Base-by-base conservation (phyloP, 2,797 vertebrate species). In the Mus minutoides region DNA sequence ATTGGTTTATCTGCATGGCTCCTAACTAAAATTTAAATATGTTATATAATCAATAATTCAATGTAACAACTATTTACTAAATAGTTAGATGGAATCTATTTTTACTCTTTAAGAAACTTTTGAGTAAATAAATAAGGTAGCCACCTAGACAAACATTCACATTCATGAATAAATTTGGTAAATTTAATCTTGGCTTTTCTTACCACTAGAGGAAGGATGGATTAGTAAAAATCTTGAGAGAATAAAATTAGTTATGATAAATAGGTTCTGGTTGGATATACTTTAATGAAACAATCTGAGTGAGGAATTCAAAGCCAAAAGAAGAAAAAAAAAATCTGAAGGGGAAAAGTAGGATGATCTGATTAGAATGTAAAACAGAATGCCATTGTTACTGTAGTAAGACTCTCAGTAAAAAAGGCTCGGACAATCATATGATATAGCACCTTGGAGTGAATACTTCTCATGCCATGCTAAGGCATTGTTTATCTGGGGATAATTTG, bases 331-430 rank as follows among this genome's bases (percentile, higher is more conserved):
- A 46, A 49, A 2, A 62, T 10, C 6, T 17, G 3, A 93, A 54
- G 43, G 86, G 22, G 13, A 62, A 88, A 71, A 58, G 31, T n/a
- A 64, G 26, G 34, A 37, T 17, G 21, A 3, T 77, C 62, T 88
- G 87, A 94, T 86, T 94, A 92, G 91, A 93, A 58, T 64, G 21
- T 52, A n/a, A 43, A 93, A n/a, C 26, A 95, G n/a, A 90, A 60
- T 80, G 12, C 4, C 77, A 13, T 52, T 11, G 84, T 12, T 24
- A 49, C 40, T 69, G 24, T 62, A 6, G 40, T 84, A 10, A 43
- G 67, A 69, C 37, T 91, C 37, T 2, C 3, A 52, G 75, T 37
- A 60, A 58, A 46, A 17, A 14, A 67, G 54, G 34, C 4, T 85
- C 16, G 21, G 2, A 75, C 49, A 85, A 37, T 13, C 56, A 13